A percentile compares a stretch with the other conserved stretches of the same genome.
phyloP scores from a whole-genome alignment of 2,888 invertebrate species.

The Lamellibrachia satsuma region DNA sequence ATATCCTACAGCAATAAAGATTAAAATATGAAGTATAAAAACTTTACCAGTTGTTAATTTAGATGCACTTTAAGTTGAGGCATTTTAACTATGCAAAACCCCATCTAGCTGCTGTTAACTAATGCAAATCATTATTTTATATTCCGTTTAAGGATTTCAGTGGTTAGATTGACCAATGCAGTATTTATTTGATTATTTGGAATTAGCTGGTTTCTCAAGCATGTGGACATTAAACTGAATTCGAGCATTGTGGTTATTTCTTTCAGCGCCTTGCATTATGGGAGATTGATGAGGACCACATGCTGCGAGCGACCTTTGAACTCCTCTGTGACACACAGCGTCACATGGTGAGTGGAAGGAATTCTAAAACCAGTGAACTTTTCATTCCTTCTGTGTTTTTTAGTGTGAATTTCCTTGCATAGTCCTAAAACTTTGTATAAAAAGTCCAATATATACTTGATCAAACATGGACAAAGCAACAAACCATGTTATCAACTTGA shows the following conservation, averaged over 20 bases:
- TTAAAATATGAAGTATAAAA: no score
- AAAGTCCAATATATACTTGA: slow-evolving; percentile 43
- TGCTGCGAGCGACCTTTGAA: slow-evolving; percentile 54
- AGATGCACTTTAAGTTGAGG: no score
- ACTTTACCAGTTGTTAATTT: no score
- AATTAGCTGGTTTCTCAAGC: neutral
- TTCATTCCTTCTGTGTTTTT: neutral
- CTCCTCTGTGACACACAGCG: slow-evolving; percentile 44
- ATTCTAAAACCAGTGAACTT: neutral
- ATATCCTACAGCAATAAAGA: no score
- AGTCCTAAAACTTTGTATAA: slow-evolving; percentile 67
- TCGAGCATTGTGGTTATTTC: neutral
- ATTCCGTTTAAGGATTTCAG: no score
- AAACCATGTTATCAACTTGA: neutral
- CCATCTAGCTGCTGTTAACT: no score
- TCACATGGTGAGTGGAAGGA: slow-evolving; percentile 44
- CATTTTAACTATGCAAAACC: no score
- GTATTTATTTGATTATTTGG: neutral
- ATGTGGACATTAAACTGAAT: neutral
- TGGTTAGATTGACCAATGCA: no score
- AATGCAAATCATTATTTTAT: no score
- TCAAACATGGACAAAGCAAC: neutral
- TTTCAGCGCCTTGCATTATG: slow-evolving; percentile 46
- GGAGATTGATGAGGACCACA: slow-evolving; percentile 58
- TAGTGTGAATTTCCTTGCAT: slow-evolving; percentile 18